Evolutionary conservation across 2,113 vertebrate species (phyloP).

Genomic region (Macrotis lagotis): DNA sequence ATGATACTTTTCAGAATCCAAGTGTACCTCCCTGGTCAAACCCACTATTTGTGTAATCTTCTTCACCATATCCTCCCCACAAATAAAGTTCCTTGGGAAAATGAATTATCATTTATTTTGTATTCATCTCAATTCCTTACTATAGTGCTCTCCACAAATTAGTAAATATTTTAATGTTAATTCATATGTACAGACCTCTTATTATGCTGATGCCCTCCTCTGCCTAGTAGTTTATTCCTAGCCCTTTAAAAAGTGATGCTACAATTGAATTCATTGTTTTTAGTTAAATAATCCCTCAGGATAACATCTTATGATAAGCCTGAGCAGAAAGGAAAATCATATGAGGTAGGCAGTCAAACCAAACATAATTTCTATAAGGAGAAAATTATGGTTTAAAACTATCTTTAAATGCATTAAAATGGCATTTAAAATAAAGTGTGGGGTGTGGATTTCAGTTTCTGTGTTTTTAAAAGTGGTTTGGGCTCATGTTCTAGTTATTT

Average conservation of each 20-base stretch:
- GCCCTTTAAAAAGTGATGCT: not conserved
- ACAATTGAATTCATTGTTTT: not conserved
- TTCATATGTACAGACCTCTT: not conserved
- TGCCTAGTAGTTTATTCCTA: not conserved
- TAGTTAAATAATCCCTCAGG: not conserved
- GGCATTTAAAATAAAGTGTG: not conserved
- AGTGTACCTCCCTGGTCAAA: not conserved
- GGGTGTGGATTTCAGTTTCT: not conserved
- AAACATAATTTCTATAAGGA: not conserved
- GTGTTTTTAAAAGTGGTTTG: not conserved
- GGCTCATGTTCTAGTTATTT: slow-evolving; percentile 7
- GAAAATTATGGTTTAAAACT: not conserved
- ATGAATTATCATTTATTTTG: not conserved
- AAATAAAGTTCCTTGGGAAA: not conserved
- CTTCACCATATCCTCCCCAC: not conserved
- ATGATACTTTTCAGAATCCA: not conserved
- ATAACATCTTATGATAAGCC: slow-evolving; percentile 15
- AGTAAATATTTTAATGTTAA: not conserved
- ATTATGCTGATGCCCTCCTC: not conserved
- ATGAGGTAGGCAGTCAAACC: not conserved
- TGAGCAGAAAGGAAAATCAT: slow-evolving; percentile 1
- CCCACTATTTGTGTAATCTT: not conserved
- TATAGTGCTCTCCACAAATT: not conserved
- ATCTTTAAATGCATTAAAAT: not conserved
- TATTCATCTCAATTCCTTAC: not conserved